Evolutionary conservation across 2,797 vertebrate genomes (phyloP).

Genomic region (Sardinella longiceps): DNA sequence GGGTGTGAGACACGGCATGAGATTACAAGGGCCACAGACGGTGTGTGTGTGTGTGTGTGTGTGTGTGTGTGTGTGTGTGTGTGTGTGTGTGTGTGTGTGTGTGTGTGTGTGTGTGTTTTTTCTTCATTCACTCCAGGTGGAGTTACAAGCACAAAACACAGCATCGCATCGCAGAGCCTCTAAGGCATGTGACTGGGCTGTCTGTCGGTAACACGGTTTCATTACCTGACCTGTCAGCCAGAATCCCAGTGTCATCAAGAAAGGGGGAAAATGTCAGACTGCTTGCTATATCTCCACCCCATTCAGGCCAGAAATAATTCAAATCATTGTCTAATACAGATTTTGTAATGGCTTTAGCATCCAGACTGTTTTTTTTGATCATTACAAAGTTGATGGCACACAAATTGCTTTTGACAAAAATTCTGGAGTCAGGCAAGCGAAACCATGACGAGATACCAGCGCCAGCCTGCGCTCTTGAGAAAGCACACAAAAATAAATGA

Average conservation of each 20-base stretch:
- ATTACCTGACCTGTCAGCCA: conserved; percentile 70
- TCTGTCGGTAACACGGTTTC: conserved; percentile 64
- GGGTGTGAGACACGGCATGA: conserved; percentile 72
- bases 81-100: conserved; percentile 32
- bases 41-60: neutral
- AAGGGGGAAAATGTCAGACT: conserved; percentile 62
- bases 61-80: conserved; percentile 14
- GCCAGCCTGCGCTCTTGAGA: conserved; percentile 26
- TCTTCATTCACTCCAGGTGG: conserved; percentile 40
- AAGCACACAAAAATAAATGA: conserved; percentile 52
- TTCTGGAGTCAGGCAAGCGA: conserved; percentile 43
- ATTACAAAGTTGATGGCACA: conserved; percentile 41
- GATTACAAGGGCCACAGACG: conserved; percentile 25
- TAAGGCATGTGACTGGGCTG: conserved; percentile 62
- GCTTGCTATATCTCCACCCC: conserved; percentile 58
- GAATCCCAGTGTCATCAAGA: conserved; percentile 41
- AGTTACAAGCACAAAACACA: conserved; percentile 46
- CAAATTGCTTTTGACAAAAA: conserved; percentile 42
- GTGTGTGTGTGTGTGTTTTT: conserved; percentile 48
- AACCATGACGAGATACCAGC: conserved; percentile 28
- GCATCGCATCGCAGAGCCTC: conserved; percentile 40
- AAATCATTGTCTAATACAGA: conserved; percentile 53
- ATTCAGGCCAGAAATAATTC: conserved; percentile 55
- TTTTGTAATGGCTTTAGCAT: conserved; percentile 54
- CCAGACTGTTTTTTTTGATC: conserved; percentile 35